Base-by-base conservation (phyloP, 2,797 vertebrate species). In the Eupleurogrammus muticus region DNA sequence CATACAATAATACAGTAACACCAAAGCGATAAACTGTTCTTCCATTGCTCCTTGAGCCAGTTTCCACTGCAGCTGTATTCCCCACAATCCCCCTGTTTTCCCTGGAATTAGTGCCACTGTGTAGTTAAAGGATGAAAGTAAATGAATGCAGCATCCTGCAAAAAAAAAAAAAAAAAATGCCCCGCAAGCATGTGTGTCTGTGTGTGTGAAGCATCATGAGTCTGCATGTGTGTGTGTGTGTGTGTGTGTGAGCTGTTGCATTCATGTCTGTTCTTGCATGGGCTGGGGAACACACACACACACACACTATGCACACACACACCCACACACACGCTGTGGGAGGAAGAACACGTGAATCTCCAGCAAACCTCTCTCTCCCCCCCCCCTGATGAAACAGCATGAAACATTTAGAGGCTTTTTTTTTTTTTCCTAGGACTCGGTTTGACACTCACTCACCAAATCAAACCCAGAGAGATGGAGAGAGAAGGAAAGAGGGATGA, bases 331-430 rank as follows among this genome's bases (percentile, higher is more conserved):
- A 70, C 38, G 54, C 56, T 24, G 57, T 61, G 50, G 52, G 24
- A 74, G 66, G 58, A 76, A 68, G 62, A 57, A 80, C 74, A 82
- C 20, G 49, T 58, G 65, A 72, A 65, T 71, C 62, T 70, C 42
- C 61, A 62, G 75, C 70, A 70, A 82, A 77, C 53, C 68, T 67
- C 56, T 68, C 47, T 70, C 51, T 66, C 72, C 52, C 75, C 79
- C 72, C 52, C 75, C 79, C 2, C 17, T 79, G 84, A 90, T 80
- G 75, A 86, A 85, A 85, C 69, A 23, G 64, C 73, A 90, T 92
- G 72, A 91, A 92, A 89, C 80, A 91, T 89, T 89, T 76, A 90
- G 32, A 79, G 49, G 64, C 69, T 81, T 81, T 81, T 82, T 28
- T 82, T 82, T 81, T 82, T 82, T 82, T 81, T 82, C 82, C 80